Percentiles rank a stretch among this genome's conserved stretches.
Conservation (phyloP, 2,797 vertebrate genomes). For the Furcifer pardalis region DNA sequence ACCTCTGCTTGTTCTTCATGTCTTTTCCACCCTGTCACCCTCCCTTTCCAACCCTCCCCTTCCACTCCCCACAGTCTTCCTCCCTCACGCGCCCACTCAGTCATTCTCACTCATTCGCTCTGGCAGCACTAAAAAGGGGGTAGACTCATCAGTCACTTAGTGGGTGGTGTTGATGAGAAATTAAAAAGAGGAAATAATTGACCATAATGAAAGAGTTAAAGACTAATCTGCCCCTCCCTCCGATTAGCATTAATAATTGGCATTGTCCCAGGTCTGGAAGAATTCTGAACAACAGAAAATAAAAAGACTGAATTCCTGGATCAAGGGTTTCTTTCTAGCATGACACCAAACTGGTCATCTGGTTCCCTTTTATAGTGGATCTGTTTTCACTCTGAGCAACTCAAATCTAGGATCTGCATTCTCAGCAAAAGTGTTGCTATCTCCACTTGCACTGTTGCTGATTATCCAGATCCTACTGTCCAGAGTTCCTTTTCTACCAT, state of each 20-base stretch:
- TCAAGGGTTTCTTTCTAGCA: neutral
- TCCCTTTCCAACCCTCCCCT: conserved; percentile 53
- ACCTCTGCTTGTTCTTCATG: conserved; percentile 70
- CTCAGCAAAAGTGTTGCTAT: neutral
- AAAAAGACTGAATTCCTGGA: neutral
- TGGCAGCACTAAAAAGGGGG: conserved; percentile 66
- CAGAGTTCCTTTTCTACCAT: neutral
- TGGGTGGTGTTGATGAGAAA: conserved; percentile 69
- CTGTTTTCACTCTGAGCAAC: neutral
- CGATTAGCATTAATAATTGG: conserved; percentile 50
- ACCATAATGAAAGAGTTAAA: conserved; percentile 65
- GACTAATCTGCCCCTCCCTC: conserved; percentile 62
- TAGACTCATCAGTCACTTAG: conserved; percentile 68
- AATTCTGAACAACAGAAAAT: conserved; percentile 35
- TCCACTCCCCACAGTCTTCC: conserved; percentile 53
- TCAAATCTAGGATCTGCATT: neutral
- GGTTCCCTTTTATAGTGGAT: neutral
- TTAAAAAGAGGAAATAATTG: conserved; percentile 73
- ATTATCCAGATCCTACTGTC: no score
- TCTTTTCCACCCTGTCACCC: conserved; percentile 28
- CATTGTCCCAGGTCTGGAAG: conserved; percentile 53
- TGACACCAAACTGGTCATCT: neutral
- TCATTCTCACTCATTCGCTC: conserved; percentile 62
- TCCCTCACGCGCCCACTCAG: conserved; percentile 65
- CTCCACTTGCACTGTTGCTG: neutral